phyloP scores from a whole-genome alignment of 2,797 vertebrate genomes.

The Poecilia gillii region DNA sequence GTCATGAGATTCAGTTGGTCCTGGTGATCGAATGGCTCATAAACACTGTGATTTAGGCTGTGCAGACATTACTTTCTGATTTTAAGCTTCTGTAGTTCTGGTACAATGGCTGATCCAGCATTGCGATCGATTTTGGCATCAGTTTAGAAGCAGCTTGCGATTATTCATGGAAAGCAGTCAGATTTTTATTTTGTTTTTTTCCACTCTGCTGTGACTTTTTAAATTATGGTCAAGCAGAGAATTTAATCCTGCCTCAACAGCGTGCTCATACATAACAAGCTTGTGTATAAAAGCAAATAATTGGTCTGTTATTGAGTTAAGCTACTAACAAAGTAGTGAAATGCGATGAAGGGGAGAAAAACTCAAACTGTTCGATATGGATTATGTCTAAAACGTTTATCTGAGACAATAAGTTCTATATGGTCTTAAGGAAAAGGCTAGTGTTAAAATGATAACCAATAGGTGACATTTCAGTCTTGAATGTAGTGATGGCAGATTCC shows the following conservation, averaged over 20 bases:
- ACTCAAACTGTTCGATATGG: background rate
- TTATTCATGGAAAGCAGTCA: slow-evolving; percentile 40
- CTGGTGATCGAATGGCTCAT: slow-evolving; percentile 25
- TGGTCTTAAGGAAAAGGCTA: background rate
- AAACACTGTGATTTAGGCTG: slow-evolving; percentile 27
- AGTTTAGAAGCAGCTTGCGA: slow-evolving; percentile 26
- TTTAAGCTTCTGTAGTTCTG: slow-evolving; percentile 12
- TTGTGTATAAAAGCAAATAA: slow-evolving; percentile 14
- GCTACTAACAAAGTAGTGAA: slow-evolving; percentile 6
- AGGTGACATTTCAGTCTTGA: background rate
- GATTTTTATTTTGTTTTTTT: background rate
- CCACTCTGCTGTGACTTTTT: slow-evolving; percentile 24
- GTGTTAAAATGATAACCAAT: background rate
- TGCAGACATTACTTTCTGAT: slow-evolving; percentile 17
- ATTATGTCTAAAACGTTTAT: background rate
- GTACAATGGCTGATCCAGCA: slow-evolving; percentile 9
- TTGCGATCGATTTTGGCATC: slow-evolving; percentile 17
- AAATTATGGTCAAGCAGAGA: slow-evolving; percentile 31
- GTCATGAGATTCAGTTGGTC: slow-evolving; percentile 26
- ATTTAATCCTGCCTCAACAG: slow-evolving; percentile 17
- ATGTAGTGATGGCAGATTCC: background rate
- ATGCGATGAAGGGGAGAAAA: slow-evolving; percentile 24
- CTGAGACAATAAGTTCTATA: background rate
- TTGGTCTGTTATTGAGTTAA: background rate
- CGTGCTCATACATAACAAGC: slow-evolving; percentile 16